Evolutionary conservation across 2,888 invertebrate genomes (phyloP).

Genomic region (Agrochola lychnidis): DNA sequence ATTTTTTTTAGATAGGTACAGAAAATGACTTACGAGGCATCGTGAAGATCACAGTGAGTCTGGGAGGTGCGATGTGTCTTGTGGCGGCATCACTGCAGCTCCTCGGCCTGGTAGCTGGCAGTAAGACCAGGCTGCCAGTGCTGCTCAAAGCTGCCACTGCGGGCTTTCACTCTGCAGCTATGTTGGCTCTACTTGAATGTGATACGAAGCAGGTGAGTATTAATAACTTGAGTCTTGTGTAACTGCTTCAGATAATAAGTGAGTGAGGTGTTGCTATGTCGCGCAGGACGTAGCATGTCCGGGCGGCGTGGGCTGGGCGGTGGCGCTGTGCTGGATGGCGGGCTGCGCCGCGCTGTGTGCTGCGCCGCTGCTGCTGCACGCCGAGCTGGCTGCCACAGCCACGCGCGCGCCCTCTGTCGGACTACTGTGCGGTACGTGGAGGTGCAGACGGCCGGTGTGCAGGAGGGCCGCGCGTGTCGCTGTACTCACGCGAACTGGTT

Average conservation of each 20-base stretch:
- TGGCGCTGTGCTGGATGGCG: conserved; percentile 92
- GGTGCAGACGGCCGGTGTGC: too few species aligned
- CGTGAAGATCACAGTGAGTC: conserved; percentile 82
- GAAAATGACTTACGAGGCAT: conserved; percentile 84
- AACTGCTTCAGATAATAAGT: background rate
- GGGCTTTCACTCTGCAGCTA: conserved; percentile 84
- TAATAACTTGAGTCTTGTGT: background rate
- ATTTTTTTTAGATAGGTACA: conserved; percentile 67
- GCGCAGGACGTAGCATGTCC: conserved; percentile 82
- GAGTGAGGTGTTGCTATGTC: background rate
- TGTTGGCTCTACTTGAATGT: conserved; percentile 82
- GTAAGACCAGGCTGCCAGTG: conserved; percentile 77
- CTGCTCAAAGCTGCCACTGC: conserved; percentile 83
- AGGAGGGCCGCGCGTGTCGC: background rate
- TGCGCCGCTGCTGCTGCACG: conserved; percentile 93
- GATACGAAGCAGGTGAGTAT: conserved; percentile 80
- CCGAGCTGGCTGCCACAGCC: conserved; percentile 92
- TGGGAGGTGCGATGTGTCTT: conserved; percentile 85
- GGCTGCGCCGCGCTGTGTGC: conserved; percentile 93
- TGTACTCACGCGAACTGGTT: conserved; percentile 16
- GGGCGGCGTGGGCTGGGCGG: conserved; percentile 92
- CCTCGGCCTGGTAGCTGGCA: conserved; percentile 76
- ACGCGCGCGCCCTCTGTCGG: conserved; percentile 92
- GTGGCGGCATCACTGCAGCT: conserved; percentile 83
- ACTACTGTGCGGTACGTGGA: conserved; percentile 91